phyloP scores from a whole-genome alignment of 2,113 vertebrate genomes.

The Columbina picui region DNA sequence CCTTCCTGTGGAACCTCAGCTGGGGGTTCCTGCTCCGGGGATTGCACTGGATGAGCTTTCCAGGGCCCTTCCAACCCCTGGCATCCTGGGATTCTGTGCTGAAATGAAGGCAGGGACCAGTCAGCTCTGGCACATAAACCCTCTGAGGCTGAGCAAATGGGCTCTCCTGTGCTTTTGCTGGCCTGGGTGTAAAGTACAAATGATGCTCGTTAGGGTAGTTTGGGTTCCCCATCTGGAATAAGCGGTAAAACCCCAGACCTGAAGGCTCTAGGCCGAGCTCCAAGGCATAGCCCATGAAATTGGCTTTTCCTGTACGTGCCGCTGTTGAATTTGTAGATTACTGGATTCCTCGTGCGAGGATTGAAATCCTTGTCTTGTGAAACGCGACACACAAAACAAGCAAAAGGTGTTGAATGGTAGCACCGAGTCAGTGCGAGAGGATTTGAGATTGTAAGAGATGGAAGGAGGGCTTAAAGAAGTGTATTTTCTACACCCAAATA shows the following conservation, averaged over 20 bases:
- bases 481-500: constrained; percentile 17
- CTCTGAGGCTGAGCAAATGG: neutral
- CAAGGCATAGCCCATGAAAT: neutral
- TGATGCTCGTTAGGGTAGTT: neutral
- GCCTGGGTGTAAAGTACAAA: fast-evolving
- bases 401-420: neutral
- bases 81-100: neutral
- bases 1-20: no score
- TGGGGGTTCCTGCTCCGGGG: no score
- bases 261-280: neutral
- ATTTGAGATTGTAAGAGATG: constrained; percentile 5
- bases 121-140: neutral
- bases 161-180: neutral
- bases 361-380: neutral
- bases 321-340: neutral
- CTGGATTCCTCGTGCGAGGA: neutral
- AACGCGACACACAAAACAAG: neutral
- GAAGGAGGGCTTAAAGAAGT: neutral
- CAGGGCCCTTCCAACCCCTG: no score
- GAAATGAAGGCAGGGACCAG: neutral
- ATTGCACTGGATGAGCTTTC: no score
- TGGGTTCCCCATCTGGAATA: neutral
- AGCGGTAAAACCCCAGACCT: neutral
- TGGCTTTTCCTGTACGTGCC: neutral
- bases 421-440: neutral